Conservation (phyloP, 2,888 invertebrate genomes). For the Sphaerophoria rueppellii region DNA sequence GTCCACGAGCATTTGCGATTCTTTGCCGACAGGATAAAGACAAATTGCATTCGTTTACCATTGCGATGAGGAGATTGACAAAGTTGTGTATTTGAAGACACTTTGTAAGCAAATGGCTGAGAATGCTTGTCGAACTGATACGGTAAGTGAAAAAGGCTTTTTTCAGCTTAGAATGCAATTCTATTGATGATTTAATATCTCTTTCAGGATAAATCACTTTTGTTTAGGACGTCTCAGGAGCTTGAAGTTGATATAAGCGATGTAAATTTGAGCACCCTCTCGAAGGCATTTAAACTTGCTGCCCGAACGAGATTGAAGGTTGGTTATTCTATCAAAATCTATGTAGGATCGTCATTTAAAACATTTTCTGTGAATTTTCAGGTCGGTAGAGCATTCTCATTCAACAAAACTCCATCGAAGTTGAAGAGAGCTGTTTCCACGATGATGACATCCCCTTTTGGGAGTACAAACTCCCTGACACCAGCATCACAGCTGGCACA, state of each 20-base stretch:
- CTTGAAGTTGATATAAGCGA: constrained; percentile 95
- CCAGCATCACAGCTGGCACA: constrained; percentile 92
- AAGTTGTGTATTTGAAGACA: constrained; percentile 90
- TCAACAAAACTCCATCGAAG: constrained; percentile 97
- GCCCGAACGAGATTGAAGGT: constrained; percentile 91
- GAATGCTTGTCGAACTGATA: constrained; percentile 95
- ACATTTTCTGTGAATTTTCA: constrained; percentile 75
- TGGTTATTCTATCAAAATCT: constrained; percentile 57
- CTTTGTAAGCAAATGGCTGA: constrained; percentile 96
- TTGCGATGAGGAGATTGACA: constrained; percentile 92
- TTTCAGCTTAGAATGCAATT: neutral
- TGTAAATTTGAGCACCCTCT: constrained; percentile 92
- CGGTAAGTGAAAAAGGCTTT: constrained; percentile 84
- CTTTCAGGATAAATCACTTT: constrained; percentile 80
- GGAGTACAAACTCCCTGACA: constrained; percentile 91
- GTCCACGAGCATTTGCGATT: constrained; percentile 94
- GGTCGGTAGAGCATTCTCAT: constrained; percentile 96
- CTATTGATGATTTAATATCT: constrained; percentile 23
- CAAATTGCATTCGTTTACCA: constrained; percentile 92
- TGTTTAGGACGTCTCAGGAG: constrained; percentile 84
- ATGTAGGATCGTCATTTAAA: neutral
- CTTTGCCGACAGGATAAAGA: constrained; percentile 95
- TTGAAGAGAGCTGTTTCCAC: constrained; percentile 96
- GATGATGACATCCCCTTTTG: constrained; percentile 95
- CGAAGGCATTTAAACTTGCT: constrained; percentile 95